These are phyloP conservation scores for Yasuhikotakia modesta DNA, from an alignment of 2,797 vertebrate species.

Conservation along the genomic window DNA sequence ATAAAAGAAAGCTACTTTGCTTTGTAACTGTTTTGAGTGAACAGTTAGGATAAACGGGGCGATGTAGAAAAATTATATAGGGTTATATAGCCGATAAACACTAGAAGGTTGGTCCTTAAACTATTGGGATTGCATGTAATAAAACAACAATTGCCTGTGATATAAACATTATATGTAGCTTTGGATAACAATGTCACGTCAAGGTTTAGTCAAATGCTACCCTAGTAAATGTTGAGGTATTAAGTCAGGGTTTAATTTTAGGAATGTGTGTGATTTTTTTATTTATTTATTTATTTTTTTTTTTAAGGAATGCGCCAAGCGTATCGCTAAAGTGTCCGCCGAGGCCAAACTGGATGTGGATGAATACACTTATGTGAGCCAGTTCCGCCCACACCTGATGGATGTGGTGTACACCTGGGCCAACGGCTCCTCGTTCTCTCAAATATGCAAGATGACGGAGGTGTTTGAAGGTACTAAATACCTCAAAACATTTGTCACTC, in stretches of 20 bases:
- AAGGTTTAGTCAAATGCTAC: neutral
- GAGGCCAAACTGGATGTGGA: constrained; percentile 96
- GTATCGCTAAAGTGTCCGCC: constrained; percentile 95
- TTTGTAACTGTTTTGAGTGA: too few relatives aligned
- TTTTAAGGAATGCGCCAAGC: constrained; percentile 98
- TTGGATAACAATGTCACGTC: neutral
- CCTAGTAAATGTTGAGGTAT: too few relatives aligned
- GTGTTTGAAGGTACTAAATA: constrained; percentile 90
- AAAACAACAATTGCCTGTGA: neutral
- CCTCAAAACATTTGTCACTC: neutral
- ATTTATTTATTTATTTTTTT: too few relatives aligned
- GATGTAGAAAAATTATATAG: neutral
- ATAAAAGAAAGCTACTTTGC: too few relatives aligned
- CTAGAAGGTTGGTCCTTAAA: too few relatives aligned
- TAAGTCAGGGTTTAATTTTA: too few relatives aligned
- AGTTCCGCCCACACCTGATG: constrained; percentile 96
- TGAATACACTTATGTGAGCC: constrained; percentile 90
- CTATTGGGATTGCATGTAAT: neutral
- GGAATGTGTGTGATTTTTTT: constrained; percentile 28
- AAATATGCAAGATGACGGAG: constrained; percentile 99
- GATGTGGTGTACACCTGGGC: constrained; percentile 97
- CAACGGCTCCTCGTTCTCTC: constrained; percentile 91
- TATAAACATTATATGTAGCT: neutral
- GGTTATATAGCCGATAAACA: too few relatives aligned
- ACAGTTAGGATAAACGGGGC: neutral